A percentile compares a stretch with the other conserved stretches of the same genome.
These are phyloP conservation scores for Leptinotarsa rubiginosa DNA, from an alignment of 2,888 invertebrate genomes.

Conservation along the genomic window DNA sequence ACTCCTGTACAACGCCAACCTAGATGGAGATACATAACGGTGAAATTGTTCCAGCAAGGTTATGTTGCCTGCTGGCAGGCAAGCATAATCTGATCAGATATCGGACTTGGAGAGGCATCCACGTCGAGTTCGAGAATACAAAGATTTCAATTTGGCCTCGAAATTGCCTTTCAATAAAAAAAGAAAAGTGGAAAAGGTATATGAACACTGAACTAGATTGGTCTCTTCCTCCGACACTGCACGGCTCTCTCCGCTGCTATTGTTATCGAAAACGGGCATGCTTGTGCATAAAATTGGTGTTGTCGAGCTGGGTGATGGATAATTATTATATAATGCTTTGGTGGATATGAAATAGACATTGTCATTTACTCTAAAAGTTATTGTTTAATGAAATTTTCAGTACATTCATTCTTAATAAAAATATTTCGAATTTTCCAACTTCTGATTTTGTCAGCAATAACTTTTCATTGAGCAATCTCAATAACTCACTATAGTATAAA, in stretches of 20 bases:
- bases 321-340: conserved; percentile 32
- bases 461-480: too few species aligned
- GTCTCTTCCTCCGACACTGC: conserved; percentile 34
- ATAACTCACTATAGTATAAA: too few species aligned
- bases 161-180: conserved; percentile 66
- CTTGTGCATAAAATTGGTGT: conserved; percentile 53
- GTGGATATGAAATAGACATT: too few species aligned
- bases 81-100: conserved; percentile 66
- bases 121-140: conserved; percentile 64
- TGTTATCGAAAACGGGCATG: conserved; percentile 54
- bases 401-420: too few species aligned
- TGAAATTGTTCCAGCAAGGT: conserved; percentile 47
- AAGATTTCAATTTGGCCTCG: conserved; percentile 67
- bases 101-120: conserved; percentile 65
- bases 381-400: too few species aligned
- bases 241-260: conserved; percentile 47
- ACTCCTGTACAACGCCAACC: conserved; percentile 1
- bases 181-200: conserved; percentile 63
- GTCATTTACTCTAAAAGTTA: too few species aligned
- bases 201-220: conserved; percentile 65
- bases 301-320: conserved; percentile 53
- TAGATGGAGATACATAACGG: conserved; percentile 19
- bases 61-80: conserved; percentile 51
- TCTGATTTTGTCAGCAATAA: too few species aligned
- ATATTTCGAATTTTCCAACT: too few species aligned